phyloP scores from a whole-genome alignment of 2,888 invertebrate genomes.

The Cenopis cana region DNA sequence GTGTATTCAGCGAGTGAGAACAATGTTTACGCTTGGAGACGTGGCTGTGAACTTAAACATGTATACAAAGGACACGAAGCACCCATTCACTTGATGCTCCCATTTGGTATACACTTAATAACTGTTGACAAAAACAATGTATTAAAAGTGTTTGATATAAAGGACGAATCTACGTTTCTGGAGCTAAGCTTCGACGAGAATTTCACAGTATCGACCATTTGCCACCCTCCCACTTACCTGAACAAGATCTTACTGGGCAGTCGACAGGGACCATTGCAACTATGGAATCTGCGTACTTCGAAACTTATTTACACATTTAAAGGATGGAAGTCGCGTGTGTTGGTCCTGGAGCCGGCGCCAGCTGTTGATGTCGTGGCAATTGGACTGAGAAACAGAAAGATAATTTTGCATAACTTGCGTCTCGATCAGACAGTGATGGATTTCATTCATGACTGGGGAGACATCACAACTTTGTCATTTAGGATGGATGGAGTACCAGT shows the following conservation, averaged over 20 bases:
- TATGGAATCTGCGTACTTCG: constrained; percentile 95
- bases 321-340: constrained; percentile 90
- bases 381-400: constrained; percentile 92
- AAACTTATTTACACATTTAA: constrained; percentile 91
- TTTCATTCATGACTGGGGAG: constrained; percentile 96
- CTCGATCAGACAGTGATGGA: constrained; percentile 93
- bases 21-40: constrained; percentile 93
- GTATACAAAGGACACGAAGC: constrained; percentile 90
- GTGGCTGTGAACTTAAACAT: constrained; percentile 93
- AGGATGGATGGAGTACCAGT: constrained; percentile 93
- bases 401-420: constrained; percentile 94
- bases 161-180: constrained; percentile 87
- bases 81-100: constrained; percentile 90
- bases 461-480: constrained; percentile 93
- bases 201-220: constrained; percentile 93
- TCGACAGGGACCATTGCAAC: constrained; percentile 91
- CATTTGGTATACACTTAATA: constrained; percentile 94
- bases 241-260: constrained; percentile 97
- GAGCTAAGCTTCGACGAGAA: constrained; percentile 88
- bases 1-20: constrained; percentile 92
- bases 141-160: constrained; percentile 94
- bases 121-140: constrained; percentile 92
- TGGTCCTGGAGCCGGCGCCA: constrained; percentile 93
- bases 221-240: constrained; percentile 97
- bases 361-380: constrained; percentile 96